These are phyloP conservation scores for Elysia crispata DNA, from an alignment of 2,888 invertebrate genomes.

Conservation along the genomic window DNA sequence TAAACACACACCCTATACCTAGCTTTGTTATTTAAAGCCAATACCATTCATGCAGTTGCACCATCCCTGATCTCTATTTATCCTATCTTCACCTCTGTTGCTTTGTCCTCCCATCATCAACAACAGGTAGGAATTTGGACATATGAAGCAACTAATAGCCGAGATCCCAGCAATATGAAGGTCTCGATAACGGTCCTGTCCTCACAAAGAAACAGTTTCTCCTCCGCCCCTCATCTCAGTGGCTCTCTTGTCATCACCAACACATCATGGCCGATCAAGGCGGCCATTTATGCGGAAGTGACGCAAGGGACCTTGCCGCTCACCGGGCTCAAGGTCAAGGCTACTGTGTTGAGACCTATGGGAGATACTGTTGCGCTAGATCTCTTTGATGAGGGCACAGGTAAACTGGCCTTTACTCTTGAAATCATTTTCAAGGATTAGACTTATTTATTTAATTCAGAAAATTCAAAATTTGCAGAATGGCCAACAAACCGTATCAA, in stretches of 20 bases:
- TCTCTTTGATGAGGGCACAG: slow-evolving; percentile 64
- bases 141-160: slow-evolving; percentile 40
- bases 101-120: no score
- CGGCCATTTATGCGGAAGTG: slow-evolving; percentile 59
- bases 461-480: no score
- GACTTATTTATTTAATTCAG: no score
- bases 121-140: slow-evolving; percentile 51
- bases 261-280: slow-evolving; percentile 42
- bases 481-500: no score
- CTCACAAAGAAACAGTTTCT: slow-evolving; percentile 22
- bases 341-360: slow-evolving; percentile 55
- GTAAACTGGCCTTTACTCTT: no score
- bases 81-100: no score
- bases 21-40: no score
- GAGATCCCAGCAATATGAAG: slow-evolving; percentile 16
- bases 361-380: slow-evolving; percentile 37
- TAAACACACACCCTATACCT: no score
- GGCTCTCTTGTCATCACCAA: slow-evolving; percentile 44
- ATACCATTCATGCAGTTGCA: no score
- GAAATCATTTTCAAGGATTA: no score
- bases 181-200: slow-evolving; percentile 51
- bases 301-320: slow-evolving; percentile 57
- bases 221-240: slow-evolving; percentile 35
- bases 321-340: slow-evolving; percentile 60
- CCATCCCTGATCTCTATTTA: no score